Base-by-base conservation (phyloP, 2,888 invertebrate species). In the Drosophila siamana region DNA sequence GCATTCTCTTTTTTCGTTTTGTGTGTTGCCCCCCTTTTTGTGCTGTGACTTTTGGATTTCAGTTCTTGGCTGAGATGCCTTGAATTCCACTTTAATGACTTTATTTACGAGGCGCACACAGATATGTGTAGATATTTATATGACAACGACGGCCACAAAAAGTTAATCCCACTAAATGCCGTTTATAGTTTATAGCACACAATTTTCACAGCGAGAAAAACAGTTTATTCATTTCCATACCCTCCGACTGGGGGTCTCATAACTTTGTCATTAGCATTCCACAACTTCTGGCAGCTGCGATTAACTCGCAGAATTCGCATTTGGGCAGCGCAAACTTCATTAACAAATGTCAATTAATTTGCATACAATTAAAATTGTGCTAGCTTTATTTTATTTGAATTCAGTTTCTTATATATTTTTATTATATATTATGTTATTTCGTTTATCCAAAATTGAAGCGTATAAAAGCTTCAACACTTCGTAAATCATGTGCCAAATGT, bases 131-230 rank as follows among this genome's bases (percentile, higher is more conserved):
- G 79, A 81, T 78, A 72, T 78, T 67, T 78, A 79, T 86, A 85
- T 85, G 81, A 75, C 80, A 82, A 70, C 75, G 81, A 57, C 81
- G 88, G 75, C 80, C 85, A 75, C 84, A 80, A 78, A 80, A 80
- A 74, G 80, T 76, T 88, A 90, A 90, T 87, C 78, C 87, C 74
- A 75, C 82, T 81, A 89, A 90, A 90, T 86, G 89, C 85, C 76
- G 81, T 69, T 87, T 82, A 88, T 88, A 89, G 88, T 86, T 88
- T 88, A 87, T 87, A 84, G 83, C 86, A 69, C 69, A 68, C 74
- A 61, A 48, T 66, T 52, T 44, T 48, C 30, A 60, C 30, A 8
- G 59, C 28, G 46, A 13, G 38, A 47, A 57, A 47, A 40, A 57
- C 11, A 46, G 36, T 40, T 69, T 51, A 28, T 54, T 50, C 51